Base-by-base conservation (phyloP, 2,888 invertebrate species). In the Coremacera marginata region DNA sequence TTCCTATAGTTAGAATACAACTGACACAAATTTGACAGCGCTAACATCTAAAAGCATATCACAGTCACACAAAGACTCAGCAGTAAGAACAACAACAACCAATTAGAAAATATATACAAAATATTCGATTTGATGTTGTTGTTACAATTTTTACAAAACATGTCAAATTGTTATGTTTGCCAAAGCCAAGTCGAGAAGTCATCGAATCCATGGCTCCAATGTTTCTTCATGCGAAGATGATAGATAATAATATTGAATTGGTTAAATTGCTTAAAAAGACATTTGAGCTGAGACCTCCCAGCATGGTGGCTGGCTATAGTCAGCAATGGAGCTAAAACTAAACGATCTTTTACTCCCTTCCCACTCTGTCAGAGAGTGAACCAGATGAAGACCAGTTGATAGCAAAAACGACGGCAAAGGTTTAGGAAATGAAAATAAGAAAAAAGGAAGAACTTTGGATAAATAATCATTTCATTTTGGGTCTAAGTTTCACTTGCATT, bases 181-280 rank as follows among this genome's bases (percentile, higher is more conserved):
- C 44, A 44, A 2, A 44, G 44, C 44, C 44, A 44, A 44, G 44
- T 44, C 44, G 44, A 44, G 44, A 44, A 44, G 44, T 44, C 44
- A 55, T 55, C 19, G 22, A 55, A 65, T 19, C 14, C 31, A 31
- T 31, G 63, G 34, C 63, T 37, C 8, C 63, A 65, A 65, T 65
- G 49, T 49, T 22, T 22, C 51, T 37, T 67, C 52, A 52, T 31
- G 25, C 55, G 37, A 27, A 37, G 74, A 74, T 74, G 65, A 67
- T n/a, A 74, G 74, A 74, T 74, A 74, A 74, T 67, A 65, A 67
- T 74, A 74, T 74, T 67, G 74, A 67, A 67, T 52, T 67, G 55
- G 51, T 51, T 37, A 74, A 74, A 55, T 74, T 34, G 65, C 34
- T 55, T 67, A n/a, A 31, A 52, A 65, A 31, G 74, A 74, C 52